Evolutionary conservation across 2,113 vertebrate genomes (phyloP).

Genomic region (Pleuronectes platessa): DNA sequence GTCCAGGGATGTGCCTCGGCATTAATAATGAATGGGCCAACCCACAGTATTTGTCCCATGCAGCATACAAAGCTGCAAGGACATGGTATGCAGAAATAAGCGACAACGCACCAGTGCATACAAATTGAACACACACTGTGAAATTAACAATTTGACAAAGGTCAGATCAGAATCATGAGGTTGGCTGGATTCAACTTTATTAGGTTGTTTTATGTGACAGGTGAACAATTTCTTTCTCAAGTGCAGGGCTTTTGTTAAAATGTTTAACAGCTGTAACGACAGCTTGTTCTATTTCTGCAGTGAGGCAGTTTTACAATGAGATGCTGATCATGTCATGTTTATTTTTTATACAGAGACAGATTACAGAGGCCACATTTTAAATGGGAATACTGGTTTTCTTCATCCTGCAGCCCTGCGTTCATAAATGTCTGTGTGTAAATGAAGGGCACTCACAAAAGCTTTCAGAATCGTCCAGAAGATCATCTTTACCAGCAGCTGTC

Average conservation of each 20-base stretch:
- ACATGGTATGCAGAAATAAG: slow-evolving; percentile 16
- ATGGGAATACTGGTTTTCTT: too few relatives aligned
- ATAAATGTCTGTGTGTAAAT: too few relatives aligned
- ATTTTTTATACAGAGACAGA: not conserved
- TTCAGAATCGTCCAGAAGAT: too few relatives aligned
- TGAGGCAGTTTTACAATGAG: slow-evolving; percentile 24
- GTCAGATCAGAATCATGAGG: not conserved
- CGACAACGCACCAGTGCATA: slow-evolving; percentile 1
- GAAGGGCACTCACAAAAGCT: too few relatives aligned
- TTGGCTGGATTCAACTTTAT: not conserved
- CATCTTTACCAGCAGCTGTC: too few relatives aligned
- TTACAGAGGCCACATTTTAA: slow-evolving; percentile 11
- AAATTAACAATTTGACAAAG: not conserved
- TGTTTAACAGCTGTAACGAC: slow-evolving; percentile 3
- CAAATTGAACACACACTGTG: not conserved
- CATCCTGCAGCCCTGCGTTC: too few relatives aligned
- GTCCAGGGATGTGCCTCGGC: slow-evolving; percentile 40
- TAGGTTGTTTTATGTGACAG: slow-evolving; percentile 11
- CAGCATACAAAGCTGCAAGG: slow-evolving; percentile 21
- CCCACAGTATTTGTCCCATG: slow-evolving; percentile 27
- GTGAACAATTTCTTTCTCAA: not conserved
- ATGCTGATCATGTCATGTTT: slow-evolving; percentile 1
- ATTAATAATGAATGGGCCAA: slow-evolving; percentile 66
- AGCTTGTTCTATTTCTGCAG: slow-evolving; percentile 9
- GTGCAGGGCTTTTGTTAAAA: not conserved